A percentile compares a stretch with the other conserved stretches of the same genome.
phyloP scores from a whole-genome alignment of 2,797 vertebrate species.

The Serranus cabrilla region DNA sequence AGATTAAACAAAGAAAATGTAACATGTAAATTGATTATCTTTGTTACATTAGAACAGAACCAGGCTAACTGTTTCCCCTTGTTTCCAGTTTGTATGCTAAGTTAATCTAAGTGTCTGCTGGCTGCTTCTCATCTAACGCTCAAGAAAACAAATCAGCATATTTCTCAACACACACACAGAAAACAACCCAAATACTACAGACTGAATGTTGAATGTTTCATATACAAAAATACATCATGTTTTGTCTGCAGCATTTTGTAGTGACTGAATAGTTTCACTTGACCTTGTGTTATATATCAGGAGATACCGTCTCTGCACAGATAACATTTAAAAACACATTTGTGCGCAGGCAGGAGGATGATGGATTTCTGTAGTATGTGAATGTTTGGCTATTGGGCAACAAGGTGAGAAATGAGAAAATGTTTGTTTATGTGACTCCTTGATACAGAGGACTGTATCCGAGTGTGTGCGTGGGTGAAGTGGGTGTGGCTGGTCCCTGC shows the following conservation, averaged over 20 bases:
- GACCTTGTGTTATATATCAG: constrained; percentile 18
- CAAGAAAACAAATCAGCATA: not conserved
- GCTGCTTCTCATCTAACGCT: not conserved
- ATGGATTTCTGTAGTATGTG: not conserved
- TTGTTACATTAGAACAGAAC: not conserved
- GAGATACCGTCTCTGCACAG: not conserved
- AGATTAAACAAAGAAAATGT: not conserved
- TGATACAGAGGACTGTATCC: constrained; percentile 6
- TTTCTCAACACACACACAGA: no score
- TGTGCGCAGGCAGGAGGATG: not conserved
- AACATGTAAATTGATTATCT: not conserved
- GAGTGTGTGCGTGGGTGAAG: constrained; percentile 46
- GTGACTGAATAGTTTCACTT: not conserved
- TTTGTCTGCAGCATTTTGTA: not conserved
- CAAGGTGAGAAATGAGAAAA: not conserved
- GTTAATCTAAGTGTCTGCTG: not conserved
- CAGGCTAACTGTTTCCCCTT: not conserved
- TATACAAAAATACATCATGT: not conserved
- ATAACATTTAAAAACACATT: not conserved
- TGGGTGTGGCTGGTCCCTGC: constrained; percentile 73
- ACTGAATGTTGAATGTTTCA: not conserved
- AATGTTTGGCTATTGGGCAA: not conserved
- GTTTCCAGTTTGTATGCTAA: constrained; percentile 1
- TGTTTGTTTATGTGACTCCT: not conserved
- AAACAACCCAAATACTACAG: not conserved